These are phyloP conservation scores for Lasioglossum leucozonium DNA, from an alignment of 2,888 invertebrate genomes.

Conservation along the genomic window DNA sequence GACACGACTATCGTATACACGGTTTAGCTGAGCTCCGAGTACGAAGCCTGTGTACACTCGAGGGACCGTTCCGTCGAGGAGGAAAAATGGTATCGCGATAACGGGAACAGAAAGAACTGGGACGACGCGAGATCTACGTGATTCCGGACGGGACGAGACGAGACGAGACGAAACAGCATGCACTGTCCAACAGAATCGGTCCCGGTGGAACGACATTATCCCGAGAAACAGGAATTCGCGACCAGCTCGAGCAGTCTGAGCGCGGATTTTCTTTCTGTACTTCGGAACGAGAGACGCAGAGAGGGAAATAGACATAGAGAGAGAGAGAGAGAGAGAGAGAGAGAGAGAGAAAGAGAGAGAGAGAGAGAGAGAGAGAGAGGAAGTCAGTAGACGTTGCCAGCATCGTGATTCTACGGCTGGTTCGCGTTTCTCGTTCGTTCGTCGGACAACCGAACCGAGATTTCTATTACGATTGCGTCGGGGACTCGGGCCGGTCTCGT, in stretches of 20 bases:
- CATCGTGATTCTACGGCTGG: neutral
- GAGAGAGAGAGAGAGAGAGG: neutral
- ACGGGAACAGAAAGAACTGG: constrained; percentile 27
- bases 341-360: neutral
- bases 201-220: constrained; percentile 24
- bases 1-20: constrained; percentile 10
- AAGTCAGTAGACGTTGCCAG: neutral
- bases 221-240: constrained; percentile 4
- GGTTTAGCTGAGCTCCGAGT: constrained; percentile 6
- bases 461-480: constrained; percentile 51
- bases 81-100: constrained; percentile 28
- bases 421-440: constrained; percentile 5
- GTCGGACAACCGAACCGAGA: constrained; percentile 27
- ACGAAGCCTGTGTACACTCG: neutral
- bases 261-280: neutral
- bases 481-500: constrained; percentile 11
- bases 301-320: neutral
- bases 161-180: constrained; percentile 20
- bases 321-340: neutral
- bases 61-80: constrained; percentile 24
- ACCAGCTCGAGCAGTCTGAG: neutral
- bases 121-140: constrained; percentile 41
- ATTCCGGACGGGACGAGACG: constrained; percentile 23
- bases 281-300: neutral
- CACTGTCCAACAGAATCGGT: constrained; percentile 8